phyloP scores from a whole-genome alignment of 2,888 invertebrate genomes.

The Stenolophus ochropezus region DNA sequence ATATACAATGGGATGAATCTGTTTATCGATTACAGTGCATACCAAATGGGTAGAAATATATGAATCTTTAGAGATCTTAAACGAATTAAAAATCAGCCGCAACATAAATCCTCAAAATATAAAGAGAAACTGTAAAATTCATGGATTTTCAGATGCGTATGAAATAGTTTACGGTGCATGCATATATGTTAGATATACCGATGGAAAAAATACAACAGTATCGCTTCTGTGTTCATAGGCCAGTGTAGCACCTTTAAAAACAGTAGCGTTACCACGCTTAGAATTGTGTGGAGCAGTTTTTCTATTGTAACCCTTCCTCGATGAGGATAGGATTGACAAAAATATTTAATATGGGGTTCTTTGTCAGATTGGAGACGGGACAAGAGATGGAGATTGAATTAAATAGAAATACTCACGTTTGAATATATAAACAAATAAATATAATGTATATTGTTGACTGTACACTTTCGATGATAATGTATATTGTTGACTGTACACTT shows the following conservation, averaged over 20 bases:
- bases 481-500: no score
- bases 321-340: no score
- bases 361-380: no score
- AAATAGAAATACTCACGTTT: no score
- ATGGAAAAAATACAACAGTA: no score
- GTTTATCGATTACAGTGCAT: not conserved
- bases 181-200: not conserved
- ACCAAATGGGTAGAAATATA: not conserved
- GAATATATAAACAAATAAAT: no score
- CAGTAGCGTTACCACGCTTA: constrained; percentile 34
- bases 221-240: constrained; percentile 22
- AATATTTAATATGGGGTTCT: no score
- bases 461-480: no score
- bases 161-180: constrained; percentile 3
- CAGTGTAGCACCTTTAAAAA: constrained; percentile 42
- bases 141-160: not conserved
- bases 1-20: constrained; percentile 19
- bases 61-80: not conserved
- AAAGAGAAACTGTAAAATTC: not conserved
- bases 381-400: no score
- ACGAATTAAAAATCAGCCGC: not conserved
- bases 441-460: no score
- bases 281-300: constrained; percentile 51
- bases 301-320: no score
- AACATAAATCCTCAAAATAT: not conserved